Evolutionary conservation across 1,140 invertebrate species (phyloP).

Genomic region (Brachionus angularis): DNA sequence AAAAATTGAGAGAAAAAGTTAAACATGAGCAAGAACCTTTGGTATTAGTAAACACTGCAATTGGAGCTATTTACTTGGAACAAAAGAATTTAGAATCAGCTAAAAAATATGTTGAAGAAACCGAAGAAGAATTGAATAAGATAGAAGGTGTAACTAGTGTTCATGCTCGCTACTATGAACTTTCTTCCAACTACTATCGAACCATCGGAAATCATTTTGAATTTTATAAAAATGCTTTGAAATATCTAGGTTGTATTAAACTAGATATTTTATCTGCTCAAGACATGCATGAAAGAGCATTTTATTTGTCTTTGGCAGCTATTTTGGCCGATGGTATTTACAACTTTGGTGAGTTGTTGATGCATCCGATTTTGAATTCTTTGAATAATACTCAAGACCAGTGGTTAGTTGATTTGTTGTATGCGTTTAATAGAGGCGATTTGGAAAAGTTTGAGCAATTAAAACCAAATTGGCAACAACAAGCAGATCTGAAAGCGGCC

Average conservation of each 20-base stretch:
- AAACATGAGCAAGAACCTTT: constrained; percentile 79
- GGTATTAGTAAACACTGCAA: constrained; percentile 75
- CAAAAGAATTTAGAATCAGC: constrained; percentile 74
- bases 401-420: constrained; percentile 83
- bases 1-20: constrained; percentile 79
- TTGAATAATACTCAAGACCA: constrained; percentile 74
- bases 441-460: constrained; percentile 77
- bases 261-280: constrained; percentile 58
- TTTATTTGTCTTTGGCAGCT: constrained; percentile 85
- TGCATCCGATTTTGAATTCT: constrained; percentile 84
- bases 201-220: constrained; percentile 79
- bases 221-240: constrained; percentile 89
- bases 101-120: constrained; percentile 83
- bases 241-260: constrained; percentile 69
- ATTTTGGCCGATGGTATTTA: constrained; percentile 90
- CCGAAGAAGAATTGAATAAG: constrained; percentile 77
- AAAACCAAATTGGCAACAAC: constrained; percentile 72
- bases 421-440: constrained; percentile 87
- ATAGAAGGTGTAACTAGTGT: constrained; percentile 85
- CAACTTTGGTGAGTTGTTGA: constrained; percentile 91
- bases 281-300: constrained; percentile 76
- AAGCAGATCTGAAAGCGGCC: constrained; percentile 75
- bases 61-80: constrained; percentile 77
- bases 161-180: constrained; percentile 87
- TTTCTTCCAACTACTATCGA: constrained; percentile 83